Evolutionary conservation across 2,113 vertebrate species (phyloP).

Genomic region (Oncorhynchus clarkii): DNA sequence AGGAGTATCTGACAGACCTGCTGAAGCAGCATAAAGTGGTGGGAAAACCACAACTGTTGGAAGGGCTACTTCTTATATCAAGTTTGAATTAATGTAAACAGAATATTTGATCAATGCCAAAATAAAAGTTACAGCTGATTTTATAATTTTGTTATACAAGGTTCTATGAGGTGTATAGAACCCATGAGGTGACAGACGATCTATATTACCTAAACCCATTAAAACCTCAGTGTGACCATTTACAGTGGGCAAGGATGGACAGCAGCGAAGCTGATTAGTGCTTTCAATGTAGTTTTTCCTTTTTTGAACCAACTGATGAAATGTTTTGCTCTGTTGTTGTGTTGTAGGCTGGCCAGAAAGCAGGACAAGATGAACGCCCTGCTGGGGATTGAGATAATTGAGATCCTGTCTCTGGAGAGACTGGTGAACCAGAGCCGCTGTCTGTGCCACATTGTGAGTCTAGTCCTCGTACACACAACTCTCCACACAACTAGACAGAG

Average conservation of each 20-base stretch:
- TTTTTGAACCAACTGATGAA: neutral
- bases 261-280: too few relatives aligned
- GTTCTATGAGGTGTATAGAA: too few relatives aligned
- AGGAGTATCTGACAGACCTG: constrained; percentile 73
- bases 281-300: neutral
- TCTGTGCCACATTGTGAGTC: constrained; percentile 84
- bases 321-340: neutral
- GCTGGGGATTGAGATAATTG: constrained; percentile 81
- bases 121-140: too few relatives aligned
- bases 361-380: constrained; percentile 82
- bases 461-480: neutral
- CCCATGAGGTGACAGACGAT: too few relatives aligned
- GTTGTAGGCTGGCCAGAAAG: constrained; percentile 87
- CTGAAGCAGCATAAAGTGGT: constrained; percentile 80
- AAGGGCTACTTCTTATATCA: constrained; percentile 44
- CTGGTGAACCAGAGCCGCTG: constrained; percentile 83
- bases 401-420: constrained; percentile 79
- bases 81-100: neutral
- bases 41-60: constrained; percentile 90
- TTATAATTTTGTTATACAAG: too few relatives aligned
- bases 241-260: too few relatives aligned
- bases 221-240: too few relatives aligned
- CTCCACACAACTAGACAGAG: neutral
- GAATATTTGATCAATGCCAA: too few relatives aligned
- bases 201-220: too few relatives aligned